These are phyloP conservation scores for Acomys russatus DNA, from an alignment of 2,797 vertebrate species.

Conservation along the genomic window DNA sequence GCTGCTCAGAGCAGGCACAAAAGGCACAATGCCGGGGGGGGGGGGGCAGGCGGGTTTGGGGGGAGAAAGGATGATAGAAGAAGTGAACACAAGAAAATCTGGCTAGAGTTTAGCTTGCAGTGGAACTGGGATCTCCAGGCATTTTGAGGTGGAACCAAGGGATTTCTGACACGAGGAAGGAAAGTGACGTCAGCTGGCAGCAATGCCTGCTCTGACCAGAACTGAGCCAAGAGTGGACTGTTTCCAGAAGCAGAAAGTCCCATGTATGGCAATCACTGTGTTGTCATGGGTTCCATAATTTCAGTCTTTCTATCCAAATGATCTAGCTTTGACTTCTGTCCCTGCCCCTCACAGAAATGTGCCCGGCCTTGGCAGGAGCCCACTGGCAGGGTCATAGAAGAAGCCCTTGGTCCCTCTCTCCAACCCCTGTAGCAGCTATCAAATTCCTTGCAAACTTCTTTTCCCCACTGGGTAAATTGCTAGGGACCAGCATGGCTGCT, in stretches of 20 bases:
- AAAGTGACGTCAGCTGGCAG: not conserved
- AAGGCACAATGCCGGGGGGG: too few relatives aligned
- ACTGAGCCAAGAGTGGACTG: not conserved
- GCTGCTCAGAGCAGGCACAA: fast-evolving
- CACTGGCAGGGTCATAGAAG: fast-evolving
- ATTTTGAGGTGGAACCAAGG: not conserved
- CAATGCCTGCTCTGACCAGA: not conserved
- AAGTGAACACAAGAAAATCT: fast-evolving
- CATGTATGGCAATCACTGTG: fast-evolving
- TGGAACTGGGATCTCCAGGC: fast-evolving
- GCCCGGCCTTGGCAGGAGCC: fast-evolving
- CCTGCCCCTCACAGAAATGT: fast-evolving
- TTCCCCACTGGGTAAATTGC: not conserved
- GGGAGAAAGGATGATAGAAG: too few relatives aligned
- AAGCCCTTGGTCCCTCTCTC: too few relatives aligned
- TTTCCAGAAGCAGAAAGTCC: not conserved
- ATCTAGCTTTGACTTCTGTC: not conserved
- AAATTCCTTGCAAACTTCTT: not conserved
- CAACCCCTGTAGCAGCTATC: fast-evolving
- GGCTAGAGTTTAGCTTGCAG: fast-evolving
- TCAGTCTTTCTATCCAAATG: not conserved
- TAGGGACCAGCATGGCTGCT: not conserved
- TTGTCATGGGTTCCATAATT: fast-evolving
- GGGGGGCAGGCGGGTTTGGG: fast-evolving
- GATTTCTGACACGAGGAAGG: not conserved